phyloP scores from a whole-genome alignment of 2,113 vertebrate species.

The human (Homo sapiens) region DNA sequence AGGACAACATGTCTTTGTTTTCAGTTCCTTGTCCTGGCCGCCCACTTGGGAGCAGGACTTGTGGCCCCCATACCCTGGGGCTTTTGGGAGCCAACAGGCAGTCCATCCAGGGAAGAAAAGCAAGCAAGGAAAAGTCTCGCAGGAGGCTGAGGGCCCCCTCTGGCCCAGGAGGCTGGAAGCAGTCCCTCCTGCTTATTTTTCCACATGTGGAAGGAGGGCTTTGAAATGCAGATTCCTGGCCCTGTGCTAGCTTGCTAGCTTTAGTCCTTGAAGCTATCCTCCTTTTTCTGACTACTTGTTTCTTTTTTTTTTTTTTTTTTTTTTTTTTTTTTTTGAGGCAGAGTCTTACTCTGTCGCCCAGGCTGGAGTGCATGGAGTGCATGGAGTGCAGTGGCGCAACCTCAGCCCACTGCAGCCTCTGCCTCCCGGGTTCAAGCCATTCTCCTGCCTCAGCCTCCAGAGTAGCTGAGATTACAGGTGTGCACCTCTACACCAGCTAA shows the following conservation, averaged over 20 bases:
- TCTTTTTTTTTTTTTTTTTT: not conserved
- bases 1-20: slow-evolving; percentile 45
- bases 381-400: too few species aligned
- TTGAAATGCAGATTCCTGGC: not conserved
- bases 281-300: not conserved
- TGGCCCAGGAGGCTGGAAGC: not conserved
- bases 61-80: not conserved
- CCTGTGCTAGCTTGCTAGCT: not conserved
- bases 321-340: too few species aligned
- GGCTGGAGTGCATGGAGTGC: too few species aligned
- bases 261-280: not conserved
- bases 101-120: not conserved
- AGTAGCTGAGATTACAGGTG: too few species aligned
- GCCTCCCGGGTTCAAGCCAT: too few species aligned
- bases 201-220: not conserved
- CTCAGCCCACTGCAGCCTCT: too few species aligned
- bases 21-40: not conserved
- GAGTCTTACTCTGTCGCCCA: too few species aligned
- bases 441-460: too few species aligned
- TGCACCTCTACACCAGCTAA: too few species aligned
- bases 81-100: not conserved
- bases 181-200: not conserved
- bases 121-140: not conserved
- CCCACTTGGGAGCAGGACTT: not conserved
- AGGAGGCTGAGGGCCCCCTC: not conserved